Percentiles rank a stretch among this genome's conserved stretches.
Conservation (phyloP, 2,113 vertebrate species). For the Aphyosemion australe region DNA sequence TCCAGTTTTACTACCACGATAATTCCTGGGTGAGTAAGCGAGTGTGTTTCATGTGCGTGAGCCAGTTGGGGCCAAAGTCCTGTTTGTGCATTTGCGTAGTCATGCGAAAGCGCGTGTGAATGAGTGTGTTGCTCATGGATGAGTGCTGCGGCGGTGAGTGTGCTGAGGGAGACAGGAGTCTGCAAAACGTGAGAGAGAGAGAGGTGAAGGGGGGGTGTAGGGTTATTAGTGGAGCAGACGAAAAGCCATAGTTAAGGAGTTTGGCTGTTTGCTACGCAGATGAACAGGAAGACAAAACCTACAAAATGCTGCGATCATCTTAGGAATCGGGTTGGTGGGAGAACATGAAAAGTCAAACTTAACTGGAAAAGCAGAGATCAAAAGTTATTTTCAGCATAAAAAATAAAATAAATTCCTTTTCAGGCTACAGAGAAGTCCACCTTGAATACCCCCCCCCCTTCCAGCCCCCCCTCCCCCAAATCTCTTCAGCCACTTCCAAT, state of each 20-base stretch:
- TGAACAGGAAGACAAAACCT: constrained; percentile 28
- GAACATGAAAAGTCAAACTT: constrained; percentile 28
- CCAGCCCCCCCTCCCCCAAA: neutral
- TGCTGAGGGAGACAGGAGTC: constrained; percentile 56
- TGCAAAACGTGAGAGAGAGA: constrained; percentile 11
- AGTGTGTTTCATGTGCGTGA: constrained; percentile 60
- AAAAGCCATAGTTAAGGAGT: constrained; percentile 29
- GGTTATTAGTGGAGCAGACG: constrained; percentile 41
- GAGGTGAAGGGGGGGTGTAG: neutral
- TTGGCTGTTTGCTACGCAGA: constrained; percentile 13
- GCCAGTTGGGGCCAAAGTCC: constrained; percentile 59
- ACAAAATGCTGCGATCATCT: constrained; percentile 29
- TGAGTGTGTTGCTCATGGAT: constrained; percentile 52
- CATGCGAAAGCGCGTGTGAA: constrained; percentile 68
- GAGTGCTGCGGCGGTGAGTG: constrained; percentile 47
- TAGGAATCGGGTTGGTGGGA: constrained; percentile 30
- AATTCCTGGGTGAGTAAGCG: constrained; percentile 57
- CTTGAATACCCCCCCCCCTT: neutral
- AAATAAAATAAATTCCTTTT: constrained; percentile 15
- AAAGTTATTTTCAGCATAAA: constrained; percentile 40
- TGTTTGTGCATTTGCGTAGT: constrained; percentile 68
- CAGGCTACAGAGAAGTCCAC: constrained; percentile 34
- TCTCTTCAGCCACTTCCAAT: constrained; percentile 35
- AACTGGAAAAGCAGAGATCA: constrained; percentile 57
- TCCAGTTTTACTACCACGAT: constrained; percentile 60